phyloP scores from a whole-genome alignment of 2,797 vertebrate species.

The Myripristis murdjan region DNA sequence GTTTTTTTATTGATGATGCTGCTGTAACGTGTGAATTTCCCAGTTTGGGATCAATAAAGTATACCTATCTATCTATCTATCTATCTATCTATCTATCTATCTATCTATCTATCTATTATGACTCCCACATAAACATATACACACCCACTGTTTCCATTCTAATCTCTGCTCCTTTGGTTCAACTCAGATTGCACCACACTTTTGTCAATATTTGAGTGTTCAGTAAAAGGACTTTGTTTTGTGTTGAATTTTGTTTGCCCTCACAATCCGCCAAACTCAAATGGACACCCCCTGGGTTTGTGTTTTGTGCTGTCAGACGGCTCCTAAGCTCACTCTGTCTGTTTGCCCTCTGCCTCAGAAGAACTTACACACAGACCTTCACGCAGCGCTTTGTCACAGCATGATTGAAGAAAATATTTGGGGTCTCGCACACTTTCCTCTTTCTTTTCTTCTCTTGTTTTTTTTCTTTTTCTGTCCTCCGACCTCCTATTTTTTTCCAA shows the following conservation, averaged over 20 bases:
- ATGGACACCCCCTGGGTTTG: conserved; percentile 47
- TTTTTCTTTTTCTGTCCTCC: not conserved
- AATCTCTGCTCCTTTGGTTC: not conserved
- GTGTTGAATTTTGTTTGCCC: conserved; percentile 18
- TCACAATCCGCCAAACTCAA: conserved; percentile 45
- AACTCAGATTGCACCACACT: not conserved
- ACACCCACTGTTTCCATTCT: not conserved
- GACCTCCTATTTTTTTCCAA: conserved; percentile 3
- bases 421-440: conserved; percentile 23
- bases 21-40: too few species aligned
- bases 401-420: conserved; percentile 45
- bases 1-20: too few species aligned
- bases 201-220: not conserved
- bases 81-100: too few species aligned
- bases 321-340: conserved; percentile 53
- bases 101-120: too few species aligned
- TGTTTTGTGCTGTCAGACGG: conserved; percentile 55
- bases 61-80: too few species aligned
- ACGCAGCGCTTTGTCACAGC: conserved; percentile 58
- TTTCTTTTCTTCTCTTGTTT: conserved; percentile 25
- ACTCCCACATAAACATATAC: too few species aligned
- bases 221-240: conserved; percentile 12
- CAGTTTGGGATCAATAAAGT: too few species aligned
- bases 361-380: conserved; percentile 39
- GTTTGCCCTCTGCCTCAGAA: conserved; percentile 50